Conservation (phyloP, 2,888 invertebrate species). For the Coelogynopora nodosa region DNA sequence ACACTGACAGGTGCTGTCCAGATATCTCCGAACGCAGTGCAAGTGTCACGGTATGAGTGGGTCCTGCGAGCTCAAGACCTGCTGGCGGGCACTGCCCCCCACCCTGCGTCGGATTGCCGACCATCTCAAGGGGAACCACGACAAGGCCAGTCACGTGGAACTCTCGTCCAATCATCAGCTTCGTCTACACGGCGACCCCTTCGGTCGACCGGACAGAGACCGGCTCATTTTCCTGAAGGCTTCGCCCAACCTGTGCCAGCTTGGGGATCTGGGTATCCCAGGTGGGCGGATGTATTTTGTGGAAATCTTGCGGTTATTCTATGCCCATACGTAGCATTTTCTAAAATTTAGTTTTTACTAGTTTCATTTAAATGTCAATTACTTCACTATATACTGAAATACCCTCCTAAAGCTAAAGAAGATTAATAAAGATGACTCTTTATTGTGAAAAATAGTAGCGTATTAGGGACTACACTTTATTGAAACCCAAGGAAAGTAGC, state of each 20-base stretch:
- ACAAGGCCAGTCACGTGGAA: neutral
- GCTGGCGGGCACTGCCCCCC: constrained; percentile 87
- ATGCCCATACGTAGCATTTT: no score
- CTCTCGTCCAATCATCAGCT: constrained; percentile 1
- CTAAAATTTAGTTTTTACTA: no score
- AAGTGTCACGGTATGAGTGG: constrained; percentile 94
- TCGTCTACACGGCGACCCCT: neutral
- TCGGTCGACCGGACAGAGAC: neutral
- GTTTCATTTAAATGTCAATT: no score
- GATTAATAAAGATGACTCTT: no score
- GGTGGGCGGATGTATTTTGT: no score
- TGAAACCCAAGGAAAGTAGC: no score
- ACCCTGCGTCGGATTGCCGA: constrained; percentile 87
- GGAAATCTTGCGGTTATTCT: no score
- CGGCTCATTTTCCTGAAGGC: neutral
- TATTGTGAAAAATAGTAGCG: no score
- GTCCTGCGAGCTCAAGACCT: constrained; percentile 87
- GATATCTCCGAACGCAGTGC: constrained; percentile 70
- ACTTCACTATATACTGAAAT: no score
- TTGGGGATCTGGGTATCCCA: no score
- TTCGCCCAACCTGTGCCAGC: neutral
- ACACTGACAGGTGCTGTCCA: constrained; percentile 64
- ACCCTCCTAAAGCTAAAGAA: no score
- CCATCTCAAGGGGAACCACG: constrained; percentile 79
- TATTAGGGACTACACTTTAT: no score